These are phyloP conservation scores for Bruchidius siliquastri DNA, from an alignment of 2,888 invertebrate genomes.

Conservation along the genomic window DNA sequence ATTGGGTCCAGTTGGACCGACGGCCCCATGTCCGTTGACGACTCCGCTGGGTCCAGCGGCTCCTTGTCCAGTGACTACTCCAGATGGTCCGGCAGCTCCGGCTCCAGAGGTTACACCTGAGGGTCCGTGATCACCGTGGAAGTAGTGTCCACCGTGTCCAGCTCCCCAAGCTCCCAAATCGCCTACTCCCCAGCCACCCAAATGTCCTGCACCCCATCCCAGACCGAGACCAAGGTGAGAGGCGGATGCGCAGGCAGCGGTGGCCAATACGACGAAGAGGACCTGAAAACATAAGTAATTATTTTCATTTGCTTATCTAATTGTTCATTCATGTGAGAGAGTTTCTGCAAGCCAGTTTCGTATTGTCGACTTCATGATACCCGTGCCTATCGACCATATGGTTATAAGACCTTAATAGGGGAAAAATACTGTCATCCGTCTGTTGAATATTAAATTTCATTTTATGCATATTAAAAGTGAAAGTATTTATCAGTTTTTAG, in stretches of 20 bases:
- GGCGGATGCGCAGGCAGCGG: constrained; percentile 10
- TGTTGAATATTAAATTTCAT: background rate
- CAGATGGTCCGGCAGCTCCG: constrained; percentile 18
- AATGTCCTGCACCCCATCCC: background rate
- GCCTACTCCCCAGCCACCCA: background rate
- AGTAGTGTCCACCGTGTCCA: constrained; percentile 2
- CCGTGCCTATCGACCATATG: too few relatives aligned
- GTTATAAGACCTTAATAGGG: too few relatives aligned
- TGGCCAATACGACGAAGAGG: constrained; percentile 6
- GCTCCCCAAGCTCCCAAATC: background rate
- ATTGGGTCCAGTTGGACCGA: constrained; percentile 21
- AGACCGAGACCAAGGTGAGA: constrained; percentile 10
- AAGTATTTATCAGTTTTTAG: background rate
- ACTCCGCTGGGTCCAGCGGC: constrained; percentile 20
- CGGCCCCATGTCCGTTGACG: constrained; percentile 21
- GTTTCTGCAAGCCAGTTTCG: too few relatives aligned
- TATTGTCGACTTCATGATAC: too few relatives aligned
- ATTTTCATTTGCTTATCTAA: background rate
- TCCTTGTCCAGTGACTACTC: constrained; percentile 16
- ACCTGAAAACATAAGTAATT: constrained; percentile 1
- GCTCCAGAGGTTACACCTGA: constrained; percentile 14
- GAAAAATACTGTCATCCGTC: too few relatives aligned
- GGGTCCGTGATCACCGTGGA: constrained; percentile 10
- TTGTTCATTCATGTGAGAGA: too few relatives aligned
- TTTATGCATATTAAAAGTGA: background rate